Base-by-base conservation (phyloP, 30 jellyfish, hydroid and myxozoan species). In the Pelagia noctiluca region DNA sequence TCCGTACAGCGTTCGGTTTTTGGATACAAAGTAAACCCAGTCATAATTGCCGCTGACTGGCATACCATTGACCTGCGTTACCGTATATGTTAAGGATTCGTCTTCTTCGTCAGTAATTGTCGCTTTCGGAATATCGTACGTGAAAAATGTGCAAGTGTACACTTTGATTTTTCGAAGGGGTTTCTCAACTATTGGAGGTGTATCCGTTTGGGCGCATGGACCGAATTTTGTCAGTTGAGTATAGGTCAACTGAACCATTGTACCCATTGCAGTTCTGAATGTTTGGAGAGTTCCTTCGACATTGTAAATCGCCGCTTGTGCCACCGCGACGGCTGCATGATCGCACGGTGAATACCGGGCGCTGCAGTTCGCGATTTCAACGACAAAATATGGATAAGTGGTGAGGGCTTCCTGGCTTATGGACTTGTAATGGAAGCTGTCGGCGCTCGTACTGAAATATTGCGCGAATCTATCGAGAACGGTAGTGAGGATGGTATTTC, bases 31-130 rank as follows among this genome's bases (percentile, higher is more conserved):
- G 12, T 23, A 18, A 0, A 85, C 86, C 95, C 95, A 85, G 8
- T 28, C 57, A 61, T 85, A 62, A 60, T 36, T 63, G 19, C 80
- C 86, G 34, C 83, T 74, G 18, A 73, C 83, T 0, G 95, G 84
- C 12, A 63, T 32, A 12, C 88, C 95, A 60, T 85, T 74, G 60
- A 85, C 48, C 46, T 42, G 26, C 35, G 95, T 85, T 13, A 85
- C 77, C 19, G 87, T 52, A 5, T 72, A 50, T 26, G 37, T 76
- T 13, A 85, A 85, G 18, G 33, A 72, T 31, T 42, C 35, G 33
- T 63, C 80, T 37, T 85, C 95, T 35, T 85, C 82, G 23, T 80
- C 90, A 21, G 2, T 26, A 21, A 80, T 65, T 4, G 90, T 80
- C 0, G 30, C 18, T 2, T 76, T 29, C 1, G 90, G 77, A 31